Percentiles rank a stretch among this genome's conserved stretches.
Evolutionary conservation across 2,113 vertebrate genomes (phyloP).

Genomic region (Ochotona princeps): DNA sequence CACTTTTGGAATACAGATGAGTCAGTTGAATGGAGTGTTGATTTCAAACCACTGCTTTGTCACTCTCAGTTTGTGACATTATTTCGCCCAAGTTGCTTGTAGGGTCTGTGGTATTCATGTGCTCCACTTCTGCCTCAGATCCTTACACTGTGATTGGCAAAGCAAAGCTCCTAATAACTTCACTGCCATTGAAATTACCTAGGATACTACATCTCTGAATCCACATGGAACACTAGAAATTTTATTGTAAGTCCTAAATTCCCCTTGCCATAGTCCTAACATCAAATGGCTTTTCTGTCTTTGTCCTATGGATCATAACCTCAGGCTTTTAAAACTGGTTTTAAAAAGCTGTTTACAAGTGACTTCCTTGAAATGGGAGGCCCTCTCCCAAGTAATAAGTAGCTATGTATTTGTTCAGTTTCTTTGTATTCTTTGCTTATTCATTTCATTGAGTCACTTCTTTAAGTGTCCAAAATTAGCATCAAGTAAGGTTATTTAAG

Average conservation of each 20-base stretch:
- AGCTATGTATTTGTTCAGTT: background rate
- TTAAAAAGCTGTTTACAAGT: slow-evolving; percentile 44
- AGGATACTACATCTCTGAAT: background rate
- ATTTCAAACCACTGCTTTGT: slow-evolving; percentile 24
- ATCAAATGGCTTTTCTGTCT: background rate
- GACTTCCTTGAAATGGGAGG: background rate
- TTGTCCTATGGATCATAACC: background rate
- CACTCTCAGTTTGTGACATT: background rate
- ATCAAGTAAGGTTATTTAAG: background rate
- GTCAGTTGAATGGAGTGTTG: background rate
- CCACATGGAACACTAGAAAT: background rate
- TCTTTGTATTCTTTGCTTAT: background rate
- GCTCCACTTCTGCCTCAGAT: background rate
- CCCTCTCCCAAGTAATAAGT: background rate
- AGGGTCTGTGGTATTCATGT: background rate
- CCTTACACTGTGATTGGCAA: background rate
- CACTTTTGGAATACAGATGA: slow-evolving; percentile 18
- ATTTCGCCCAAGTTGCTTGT: background rate
- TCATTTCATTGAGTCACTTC: background rate
- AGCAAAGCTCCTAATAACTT: background rate
- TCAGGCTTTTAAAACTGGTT: slow-evolving; percentile 41
- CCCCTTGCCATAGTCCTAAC: background rate
- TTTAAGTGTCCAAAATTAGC: background rate
- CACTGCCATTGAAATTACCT: background rate
- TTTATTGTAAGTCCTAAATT: slow-evolving; percentile 25